These are phyloP conservation scores for Aphodius sticticus DNA, from an alignment of 2,888 invertebrate genomes.

Conservation along the genomic window DNA sequence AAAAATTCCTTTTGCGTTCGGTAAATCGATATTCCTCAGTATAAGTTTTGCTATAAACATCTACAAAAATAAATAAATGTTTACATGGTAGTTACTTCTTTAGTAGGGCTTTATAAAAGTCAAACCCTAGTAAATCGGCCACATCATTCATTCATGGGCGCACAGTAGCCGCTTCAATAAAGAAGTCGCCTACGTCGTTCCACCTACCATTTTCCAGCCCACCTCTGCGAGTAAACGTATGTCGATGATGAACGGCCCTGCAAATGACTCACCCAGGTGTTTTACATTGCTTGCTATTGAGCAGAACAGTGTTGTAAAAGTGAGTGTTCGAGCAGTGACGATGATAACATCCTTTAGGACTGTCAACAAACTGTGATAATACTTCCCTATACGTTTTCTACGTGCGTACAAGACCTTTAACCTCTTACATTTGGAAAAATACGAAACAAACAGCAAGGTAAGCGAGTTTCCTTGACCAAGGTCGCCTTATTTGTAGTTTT, in stretches of 20 bases:
- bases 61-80: too few relatives aligned
- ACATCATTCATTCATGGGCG: conserved; percentile 4
- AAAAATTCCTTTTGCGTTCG: too few relatives aligned
- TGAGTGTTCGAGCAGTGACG: not conserved
- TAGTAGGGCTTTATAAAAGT: not conserved
- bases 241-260: not conserved
- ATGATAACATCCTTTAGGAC: not conserved
- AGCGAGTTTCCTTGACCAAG: not conserved
- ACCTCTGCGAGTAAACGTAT: not conserved
- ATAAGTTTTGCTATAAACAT: too few relatives aligned
- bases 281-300: not conserved
- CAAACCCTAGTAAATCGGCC: not conserved
- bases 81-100: too few relatives aligned
- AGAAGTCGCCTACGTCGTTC: not conserved
- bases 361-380: conserved; percentile 4
- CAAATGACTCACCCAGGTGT: not conserved
- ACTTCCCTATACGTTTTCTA: not conserved
- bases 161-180: not conserved
- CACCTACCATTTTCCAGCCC: not conserved
- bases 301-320: conserved; percentile 4
- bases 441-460: not conserved
- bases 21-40: too few relatives aligned
- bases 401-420: not conserved
- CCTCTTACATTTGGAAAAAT: not conserved
- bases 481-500: not conserved